Evolutionary conservation across 2,113 vertebrate genomes (phyloP).

Genomic region (Menura novaehollandiae): DNA sequence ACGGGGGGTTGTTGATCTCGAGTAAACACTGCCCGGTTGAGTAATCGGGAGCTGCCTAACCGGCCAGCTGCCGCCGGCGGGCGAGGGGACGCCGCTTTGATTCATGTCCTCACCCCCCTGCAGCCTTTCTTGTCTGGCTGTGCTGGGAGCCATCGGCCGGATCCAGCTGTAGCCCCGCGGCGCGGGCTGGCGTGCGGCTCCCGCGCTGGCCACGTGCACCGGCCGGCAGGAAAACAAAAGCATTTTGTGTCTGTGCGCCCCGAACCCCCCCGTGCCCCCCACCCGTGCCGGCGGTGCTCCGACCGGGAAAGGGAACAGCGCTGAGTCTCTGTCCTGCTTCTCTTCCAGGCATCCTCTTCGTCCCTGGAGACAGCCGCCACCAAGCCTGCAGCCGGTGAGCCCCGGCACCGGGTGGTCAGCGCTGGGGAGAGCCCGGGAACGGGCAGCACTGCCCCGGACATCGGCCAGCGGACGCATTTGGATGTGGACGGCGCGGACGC

Average conservation of each 20-base stretch:
- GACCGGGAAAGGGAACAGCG: not conserved
- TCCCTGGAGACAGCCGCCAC: constrained; percentile 23
- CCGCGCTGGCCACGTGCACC: not conserved
- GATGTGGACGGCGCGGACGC: constrained; percentile 37
- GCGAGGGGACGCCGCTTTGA: constrained; percentile 46
- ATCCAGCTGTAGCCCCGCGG: constrained; percentile 34
- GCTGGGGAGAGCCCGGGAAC: constrained; percentile 25
- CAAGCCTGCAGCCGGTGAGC: not conserved
- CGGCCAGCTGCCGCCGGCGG: constrained; percentile 29
- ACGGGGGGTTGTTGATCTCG: constrained; percentile 34
- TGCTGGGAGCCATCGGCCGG: constrained; percentile 15
- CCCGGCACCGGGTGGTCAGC: not conserved
- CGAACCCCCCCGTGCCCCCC: not conserved
- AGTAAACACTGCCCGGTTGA: constrained; percentile 56
- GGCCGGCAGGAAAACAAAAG: constrained; percentile 12
- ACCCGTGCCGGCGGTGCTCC: not conserved
- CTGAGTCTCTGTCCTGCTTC: constrained; percentile 13
- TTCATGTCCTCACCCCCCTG: constrained; percentile 7
- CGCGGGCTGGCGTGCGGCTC: constrained; percentile 1
- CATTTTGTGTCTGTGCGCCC: not conserved
- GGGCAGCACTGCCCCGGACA: not conserved
- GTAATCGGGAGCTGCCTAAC: constrained; percentile 55
- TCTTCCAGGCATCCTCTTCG: constrained; percentile 41
- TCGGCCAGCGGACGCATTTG: not conserved
- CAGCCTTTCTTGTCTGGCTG: constrained; percentile 36